phyloP scores from a whole-genome alignment of 2,797 vertebrate genomes.

The Capromys pilorides region DNA sequence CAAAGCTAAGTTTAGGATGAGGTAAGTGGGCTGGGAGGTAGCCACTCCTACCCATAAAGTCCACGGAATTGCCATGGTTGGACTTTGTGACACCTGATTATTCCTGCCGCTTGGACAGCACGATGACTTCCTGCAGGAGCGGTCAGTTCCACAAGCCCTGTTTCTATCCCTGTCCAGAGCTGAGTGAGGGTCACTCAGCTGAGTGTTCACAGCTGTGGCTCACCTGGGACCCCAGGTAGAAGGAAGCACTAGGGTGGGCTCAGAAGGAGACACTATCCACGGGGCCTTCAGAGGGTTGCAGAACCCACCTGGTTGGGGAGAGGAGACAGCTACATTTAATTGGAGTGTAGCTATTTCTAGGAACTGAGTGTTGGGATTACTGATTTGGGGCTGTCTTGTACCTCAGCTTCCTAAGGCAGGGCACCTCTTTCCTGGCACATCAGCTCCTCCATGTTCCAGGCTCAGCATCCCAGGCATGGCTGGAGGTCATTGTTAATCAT shows the following conservation, averaged over 20 bases:
- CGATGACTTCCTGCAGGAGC: not conserved
- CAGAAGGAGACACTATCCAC: not conserved
- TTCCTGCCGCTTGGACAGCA: not conserved
- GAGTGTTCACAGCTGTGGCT: not conserved
- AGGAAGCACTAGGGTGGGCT: not conserved
- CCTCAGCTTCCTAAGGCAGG: not conserved
- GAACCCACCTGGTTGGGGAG: not conserved
- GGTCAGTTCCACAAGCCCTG: not conserved
- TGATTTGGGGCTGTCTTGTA: not conserved
- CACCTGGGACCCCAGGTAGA: not conserved
- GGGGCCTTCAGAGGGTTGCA: not conserved
- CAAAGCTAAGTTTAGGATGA: slow-evolving; percentile 1
- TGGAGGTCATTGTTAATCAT: not conserved
- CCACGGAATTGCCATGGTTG: not conserved
- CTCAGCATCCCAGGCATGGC: not conserved
- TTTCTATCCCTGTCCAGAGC: not conserved
- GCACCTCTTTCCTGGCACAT: not conserved
- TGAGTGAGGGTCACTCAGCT: too few species aligned
- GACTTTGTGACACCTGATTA: slow-evolving; percentile 61
- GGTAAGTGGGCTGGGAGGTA: not conserved
- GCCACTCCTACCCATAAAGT: slow-evolving; percentile 53
- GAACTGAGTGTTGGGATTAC: not conserved
- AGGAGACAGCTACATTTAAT: fast-evolving
- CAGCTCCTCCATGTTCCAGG: not conserved
- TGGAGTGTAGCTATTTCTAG: not conserved